phyloP scores from a whole-genome alignment of 2,888 invertebrate species.

The Fragum whitleyi region DNA sequence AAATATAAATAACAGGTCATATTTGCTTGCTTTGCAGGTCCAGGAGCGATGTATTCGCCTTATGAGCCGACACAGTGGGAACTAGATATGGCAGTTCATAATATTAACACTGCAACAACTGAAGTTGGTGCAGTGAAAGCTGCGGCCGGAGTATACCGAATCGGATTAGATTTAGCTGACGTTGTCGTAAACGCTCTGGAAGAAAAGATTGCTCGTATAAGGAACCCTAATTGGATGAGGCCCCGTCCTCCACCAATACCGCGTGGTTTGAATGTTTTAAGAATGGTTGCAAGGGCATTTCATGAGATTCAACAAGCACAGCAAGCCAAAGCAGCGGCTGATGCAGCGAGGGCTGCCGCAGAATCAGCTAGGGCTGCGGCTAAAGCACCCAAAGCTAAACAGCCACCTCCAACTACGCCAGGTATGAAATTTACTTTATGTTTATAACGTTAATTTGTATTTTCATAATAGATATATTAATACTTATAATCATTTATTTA shows the following conservation, averaged over 20 bases:
- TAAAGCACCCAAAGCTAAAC: background rate
- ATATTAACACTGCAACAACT: conserved; percentile 50
- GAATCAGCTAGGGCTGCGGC: conserved; percentile 8
- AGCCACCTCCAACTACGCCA: background rate
- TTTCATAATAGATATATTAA: too few species aligned
- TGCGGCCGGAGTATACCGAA: conserved; percentile 50
- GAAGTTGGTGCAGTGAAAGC: conserved; percentile 54
- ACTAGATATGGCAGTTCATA: conserved; percentile 49
- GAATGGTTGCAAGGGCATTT: conserved; percentile 35
- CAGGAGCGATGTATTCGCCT: background rate
- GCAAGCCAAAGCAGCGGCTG: conserved; percentile 21
- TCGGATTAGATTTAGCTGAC: conserved; percentile 50
- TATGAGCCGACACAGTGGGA: conserved; percentile 59
- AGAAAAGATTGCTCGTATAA: conserved; percentile 47
- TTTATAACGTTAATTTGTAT: too few species aligned
- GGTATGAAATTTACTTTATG: too few species aligned
- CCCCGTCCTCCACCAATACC: conserved; percentile 36
- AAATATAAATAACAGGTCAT: too few species aligned
- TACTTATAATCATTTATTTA: too few species aligned
- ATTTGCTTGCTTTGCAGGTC: background rate
- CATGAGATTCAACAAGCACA: background rate
- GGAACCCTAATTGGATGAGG: conserved; percentile 46
- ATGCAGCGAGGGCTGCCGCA: conserved; percentile 6
- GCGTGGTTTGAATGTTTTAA: conserved; percentile 31
- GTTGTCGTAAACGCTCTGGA: conserved; percentile 51